Base-by-base conservation (phyloP, 2,888 invertebrate genomes). In the Heteromyza rotundicornis region DNA sequence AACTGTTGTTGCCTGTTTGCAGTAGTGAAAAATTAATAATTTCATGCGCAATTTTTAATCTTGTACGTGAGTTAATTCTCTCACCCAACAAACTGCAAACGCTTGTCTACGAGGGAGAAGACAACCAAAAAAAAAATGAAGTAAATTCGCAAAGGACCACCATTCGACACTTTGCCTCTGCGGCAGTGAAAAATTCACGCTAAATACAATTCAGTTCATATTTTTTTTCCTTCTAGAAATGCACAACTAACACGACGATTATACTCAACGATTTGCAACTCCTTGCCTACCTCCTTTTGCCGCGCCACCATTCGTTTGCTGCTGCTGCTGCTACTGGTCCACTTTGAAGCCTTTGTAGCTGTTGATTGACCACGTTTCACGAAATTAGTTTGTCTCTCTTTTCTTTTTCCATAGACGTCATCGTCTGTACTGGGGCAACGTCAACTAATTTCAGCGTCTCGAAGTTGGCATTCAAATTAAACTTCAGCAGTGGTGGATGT, bases 41-140 rank as follows among this genome's bases (percentile, higher is more conserved):
- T 80, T 80, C 77, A 81, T 79, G 82, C 75, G 72, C 81, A 80
- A 79, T 80, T 80, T 80, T 81, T 81, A 81, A 79, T 81, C 80
- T 80, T 73, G 80, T 80, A 81, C 80, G 80, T 81, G 80, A 82
- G 80, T 81, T 77, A 80, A 81, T 81, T 80, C 76, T 67, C 73
- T 65, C 70, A 63, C 66, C 59, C 44, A 27, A 32, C 32, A 53
- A 35, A 60, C 32, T 24, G 52, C 52, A 50, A 24, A 49, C 17
- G 53, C 59, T 54, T 20, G 3, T 3, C n/a, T 17, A 22, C 53
- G 10, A 8, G 22, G 12, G 57, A 61, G 54, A 52, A 61, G 50
- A 50, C 58, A 20, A 52, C 16, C 49, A n/a, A n/a, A n/a, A n/a
- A n/a, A n/a, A n/a, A n/a, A n/a, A n/a, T n/a, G n/a, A n/a, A n/a